Base-by-base conservation (phyloP, 2,888 invertebrate genomes). In the Ectropis crepuscularia region DNA sequence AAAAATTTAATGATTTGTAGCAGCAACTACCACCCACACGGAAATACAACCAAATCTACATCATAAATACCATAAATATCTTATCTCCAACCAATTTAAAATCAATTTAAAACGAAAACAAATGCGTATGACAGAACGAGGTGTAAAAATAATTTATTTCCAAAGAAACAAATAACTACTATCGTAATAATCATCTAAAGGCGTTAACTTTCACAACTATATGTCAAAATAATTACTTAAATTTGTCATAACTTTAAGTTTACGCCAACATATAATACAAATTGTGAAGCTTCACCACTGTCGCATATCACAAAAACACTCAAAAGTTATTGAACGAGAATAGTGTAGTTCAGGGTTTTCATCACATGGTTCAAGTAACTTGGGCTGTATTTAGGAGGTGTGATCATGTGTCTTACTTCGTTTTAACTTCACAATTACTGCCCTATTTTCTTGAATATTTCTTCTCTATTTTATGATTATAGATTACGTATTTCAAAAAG, bases 211-310 rank as follows among this genome's bases (percentile, higher is more conserved):
- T 55, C 57, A 38, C 51, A 49, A 57, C 10, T 47, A 51, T 9
- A 16, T 55, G 66, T 67, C 65, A 63, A 68, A 62, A 57, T 57
- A 60, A 67, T 65, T 42, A 41, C 54, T 59, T 10, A 53, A 37
- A 37, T 53, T 46, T 48, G 39, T 28, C 51, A 53, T 53, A 16
- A 10, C 6, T 10, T 16, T 5, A 51, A 42, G 38, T 10, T 39
- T 6, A 41, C 16, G 16, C 2, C 16, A 28, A 28, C 16, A 28
- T 28, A 28, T 28, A n/a, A 28, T 28, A 28, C 4, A 28, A 28
- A 28, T 4, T 28, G 16, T 28, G 4, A 28, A 28, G 16, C 4
- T n/a, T n/a, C n/a, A 4, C 16, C 16, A 28, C 16, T 28, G 4
- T 28, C 16, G 16, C 16, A 4, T 4, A 28, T 28, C 4, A 28